These are phyloP conservation scores for Mesoligia furuncula DNA, from an alignment of 2,888 invertebrate species.

Conservation along the genomic window DNA sequence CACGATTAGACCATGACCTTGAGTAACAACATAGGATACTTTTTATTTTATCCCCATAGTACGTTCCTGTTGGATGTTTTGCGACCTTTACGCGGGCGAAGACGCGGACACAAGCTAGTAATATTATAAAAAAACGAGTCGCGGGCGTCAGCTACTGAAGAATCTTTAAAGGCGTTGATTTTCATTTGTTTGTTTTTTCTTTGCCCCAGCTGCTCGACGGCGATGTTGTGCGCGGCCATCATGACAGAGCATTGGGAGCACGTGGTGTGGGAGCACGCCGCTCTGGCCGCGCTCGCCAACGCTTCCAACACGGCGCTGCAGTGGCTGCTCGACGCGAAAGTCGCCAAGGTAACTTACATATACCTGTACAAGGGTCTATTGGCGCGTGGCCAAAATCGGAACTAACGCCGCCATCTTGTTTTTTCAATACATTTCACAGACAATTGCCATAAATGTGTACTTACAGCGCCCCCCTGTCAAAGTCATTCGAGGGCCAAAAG, in stretches of 20 bases:
- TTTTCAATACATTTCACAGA: not conserved
- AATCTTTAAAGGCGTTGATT: not conserved
- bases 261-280: slow-evolving; percentile 94
- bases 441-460: not conserved
- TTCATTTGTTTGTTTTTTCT: slow-evolving; percentile 29
- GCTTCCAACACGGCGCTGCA: slow-evolving; percentile 91
- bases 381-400: not conserved
- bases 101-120: too few species aligned
- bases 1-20: not conserved
- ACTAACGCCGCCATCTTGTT: not conserved
- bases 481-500: not conserved
- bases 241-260: slow-evolving; percentile 98
- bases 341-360: slow-evolving; percentile 89
- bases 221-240: slow-evolving; percentile 95
- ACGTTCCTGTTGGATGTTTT: too few species aligned
- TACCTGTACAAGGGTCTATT: not conserved
- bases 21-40: too few species aligned
- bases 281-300: slow-evolving; percentile 91
- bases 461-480: not conserved
- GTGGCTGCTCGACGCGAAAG: slow-evolving; percentile 94
- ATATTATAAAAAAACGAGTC: too few species aligned
- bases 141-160: not conserved
- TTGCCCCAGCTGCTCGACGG: slow-evolving; percentile 92
- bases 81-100: not conserved
- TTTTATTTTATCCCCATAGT: not conserved